These are phyloP conservation scores for Bombus sylvicola DNA, from an alignment of 1,140 invertebrate genomes.

Conservation along the genomic window DNA sequence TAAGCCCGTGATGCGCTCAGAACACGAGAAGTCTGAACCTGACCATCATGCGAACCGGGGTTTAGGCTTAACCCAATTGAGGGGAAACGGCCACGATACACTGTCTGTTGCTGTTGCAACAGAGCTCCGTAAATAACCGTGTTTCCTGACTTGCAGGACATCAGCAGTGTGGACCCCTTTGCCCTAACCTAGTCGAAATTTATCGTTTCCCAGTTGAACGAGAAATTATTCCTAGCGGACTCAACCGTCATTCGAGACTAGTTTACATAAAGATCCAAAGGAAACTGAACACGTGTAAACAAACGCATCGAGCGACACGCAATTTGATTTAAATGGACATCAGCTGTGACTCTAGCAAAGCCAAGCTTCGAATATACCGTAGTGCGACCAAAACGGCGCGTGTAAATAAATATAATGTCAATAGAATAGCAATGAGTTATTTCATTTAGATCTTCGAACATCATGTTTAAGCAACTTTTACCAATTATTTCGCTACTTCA, in stretches of 20 bases:
- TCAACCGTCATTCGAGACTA: neutral
- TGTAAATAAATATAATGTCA: too few relatives aligned
- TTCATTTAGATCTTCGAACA: too few relatives aligned
- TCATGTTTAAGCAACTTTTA: too few relatives aligned
- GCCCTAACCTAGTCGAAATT: constrained; percentile 54
- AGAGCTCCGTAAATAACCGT: constrained; percentile 62
- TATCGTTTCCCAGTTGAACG: constrained; percentile 66
- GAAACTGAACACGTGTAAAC: constrained; percentile 35
- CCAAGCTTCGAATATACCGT: too few relatives aligned
- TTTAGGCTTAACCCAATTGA: constrained; percentile 70
- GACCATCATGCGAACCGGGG: constrained; percentile 54
- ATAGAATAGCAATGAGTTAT: too few relatives aligned
- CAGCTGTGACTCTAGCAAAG: neutral
- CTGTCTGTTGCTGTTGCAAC: constrained; percentile 54
- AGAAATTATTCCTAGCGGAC: constrained; percentile 56
- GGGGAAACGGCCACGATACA: constrained; percentile 60
- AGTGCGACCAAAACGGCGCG: too few relatives aligned
- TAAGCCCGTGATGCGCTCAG: constrained; percentile 27
- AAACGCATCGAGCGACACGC: constrained; percentile 11
- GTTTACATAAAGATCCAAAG: constrained; percentile 49
- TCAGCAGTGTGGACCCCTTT: constrained; percentile 24
- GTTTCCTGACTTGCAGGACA: constrained; percentile 49
- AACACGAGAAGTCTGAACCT: constrained; percentile 61
- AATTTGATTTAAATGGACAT: neutral
- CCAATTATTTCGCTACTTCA: too few relatives aligned